Conservation (phyloP, 1,140 invertebrate species). For the Macrotrachela quadricornifera region DNA sequence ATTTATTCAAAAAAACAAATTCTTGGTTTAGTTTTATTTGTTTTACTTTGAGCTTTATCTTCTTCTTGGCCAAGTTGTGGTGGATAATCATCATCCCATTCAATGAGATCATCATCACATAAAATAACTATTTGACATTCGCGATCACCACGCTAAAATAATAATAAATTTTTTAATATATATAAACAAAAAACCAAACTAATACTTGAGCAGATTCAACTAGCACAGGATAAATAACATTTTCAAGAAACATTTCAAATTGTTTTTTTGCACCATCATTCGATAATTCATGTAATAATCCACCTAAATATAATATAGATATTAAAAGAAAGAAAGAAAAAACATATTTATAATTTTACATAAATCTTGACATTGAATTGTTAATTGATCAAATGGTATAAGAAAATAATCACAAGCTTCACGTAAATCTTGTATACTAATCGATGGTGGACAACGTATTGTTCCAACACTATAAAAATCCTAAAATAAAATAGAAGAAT, state of each 20-base stretch:
- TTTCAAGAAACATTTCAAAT: conserved; percentile 85
- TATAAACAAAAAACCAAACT: conserved; percentile 18
- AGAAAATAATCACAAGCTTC: conserved; percentile 96
- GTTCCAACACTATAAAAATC: conserved; percentile 78
- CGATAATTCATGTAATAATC: conserved; percentile 82
- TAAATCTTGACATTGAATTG: conserved; percentile 80
- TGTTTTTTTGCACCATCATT: conserved; percentile 92
- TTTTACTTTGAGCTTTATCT: conserved; percentile 58
- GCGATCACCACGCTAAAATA: conserved; percentile 32
- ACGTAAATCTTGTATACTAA: conserved; percentile 70
- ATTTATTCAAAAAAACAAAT: not conserved
- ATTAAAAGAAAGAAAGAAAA: not conserved
- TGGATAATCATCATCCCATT: conserved; percentile 95
- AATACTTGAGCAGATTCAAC: conserved; percentile 72
- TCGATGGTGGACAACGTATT: conserved; percentile 60
- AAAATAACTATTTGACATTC: conserved; percentile 66
- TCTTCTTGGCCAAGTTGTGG: conserved; percentile 88
- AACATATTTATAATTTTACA: conserved; percentile 36
- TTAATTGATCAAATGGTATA: conserved; percentile 84
- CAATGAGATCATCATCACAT: conserved; percentile 78
- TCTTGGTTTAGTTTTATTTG: not conserved
- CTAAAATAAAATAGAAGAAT: conserved; percentile 24
- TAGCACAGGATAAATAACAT: conserved; percentile 82
- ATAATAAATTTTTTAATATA: conserved; percentile 34
- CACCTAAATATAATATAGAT: conserved; percentile 39